phyloP scores from a whole-genome alignment of 2,888 invertebrate species.

The Danaus chrysippus region DNA sequence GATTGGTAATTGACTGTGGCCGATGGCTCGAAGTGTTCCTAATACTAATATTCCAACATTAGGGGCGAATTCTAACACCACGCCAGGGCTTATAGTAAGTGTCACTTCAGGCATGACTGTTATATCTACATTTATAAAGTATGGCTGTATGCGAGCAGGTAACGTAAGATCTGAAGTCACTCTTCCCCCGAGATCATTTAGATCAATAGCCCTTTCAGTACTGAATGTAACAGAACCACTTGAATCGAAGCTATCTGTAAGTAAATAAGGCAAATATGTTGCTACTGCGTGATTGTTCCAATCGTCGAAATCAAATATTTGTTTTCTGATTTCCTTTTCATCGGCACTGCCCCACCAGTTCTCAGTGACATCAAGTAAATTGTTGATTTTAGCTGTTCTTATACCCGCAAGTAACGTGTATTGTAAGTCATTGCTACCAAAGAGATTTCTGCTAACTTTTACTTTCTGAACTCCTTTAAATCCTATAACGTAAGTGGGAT shows the following conservation, averaged over 20 bases:
- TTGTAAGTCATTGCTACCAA: slow-evolving; percentile 89
- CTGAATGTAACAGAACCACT: slow-evolving; percentile 86
- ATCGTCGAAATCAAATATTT: slow-evolving; percentile 98
- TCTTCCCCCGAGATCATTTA: slow-evolving; percentile 88
- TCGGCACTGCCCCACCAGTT: slow-evolving; percentile 98
- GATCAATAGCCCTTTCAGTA: slow-evolving; percentile 75
- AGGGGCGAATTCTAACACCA: slow-evolving; percentile 94
- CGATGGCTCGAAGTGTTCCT: slow-evolving; percentile 92
- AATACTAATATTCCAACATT: slow-evolving; percentile 97
- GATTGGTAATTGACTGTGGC: slow-evolving; percentile 86
- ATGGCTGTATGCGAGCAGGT: slow-evolving; percentile 83
- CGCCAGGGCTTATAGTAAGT: slow-evolving; percentile 92
- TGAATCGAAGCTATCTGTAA: slow-evolving; percentile 86
- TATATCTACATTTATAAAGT: slow-evolving; percentile 91
- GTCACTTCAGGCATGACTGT: slow-evolving; percentile 97
- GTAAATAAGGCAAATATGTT: slow-evolving; percentile 91
- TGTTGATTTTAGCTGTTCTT: slow-evolving; percentile 91
- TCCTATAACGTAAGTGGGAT: slow-evolving; percentile 91
- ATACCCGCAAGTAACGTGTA: slow-evolving; percentile 96
- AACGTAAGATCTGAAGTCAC: slow-evolving; percentile 83
- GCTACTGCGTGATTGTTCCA: slow-evolving; percentile 99
- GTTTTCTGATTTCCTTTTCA: slow-evolving; percentile 85
- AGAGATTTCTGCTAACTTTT: slow-evolving; percentile 91
- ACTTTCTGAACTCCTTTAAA: slow-evolving; percentile 97
- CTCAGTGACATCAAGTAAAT: slow-evolving; percentile 90